Conservation (phyloP, 92 coral and sea anemone genomes). For the Parazoanthus swiftii region DNA sequence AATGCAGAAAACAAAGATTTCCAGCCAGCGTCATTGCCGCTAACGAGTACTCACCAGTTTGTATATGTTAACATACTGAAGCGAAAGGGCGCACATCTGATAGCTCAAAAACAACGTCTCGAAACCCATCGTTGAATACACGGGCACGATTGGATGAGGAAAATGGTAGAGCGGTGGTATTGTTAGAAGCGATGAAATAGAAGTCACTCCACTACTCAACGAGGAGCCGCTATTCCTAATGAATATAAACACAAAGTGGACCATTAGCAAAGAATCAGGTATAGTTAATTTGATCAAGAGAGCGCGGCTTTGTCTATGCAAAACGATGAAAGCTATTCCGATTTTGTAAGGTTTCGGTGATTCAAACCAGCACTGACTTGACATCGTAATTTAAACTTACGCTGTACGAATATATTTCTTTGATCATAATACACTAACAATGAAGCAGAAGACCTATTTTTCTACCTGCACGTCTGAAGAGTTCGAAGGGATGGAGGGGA, state of each 20-base stretch:
- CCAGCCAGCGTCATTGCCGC: neutral
- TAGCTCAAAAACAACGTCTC: conserved; percentile 75
- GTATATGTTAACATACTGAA: conserved; percentile 91
- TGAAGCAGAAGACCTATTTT: conserved; percentile 21
- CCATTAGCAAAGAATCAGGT: neutral
- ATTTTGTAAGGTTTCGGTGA: neutral
- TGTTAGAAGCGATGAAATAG: conserved; percentile 79
- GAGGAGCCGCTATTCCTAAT: conserved; percentile 77
- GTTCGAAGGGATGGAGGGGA: conserved; percentile 61
- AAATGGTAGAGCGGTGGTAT: conserved; percentile 78
- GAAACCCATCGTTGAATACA: conserved; percentile 81
- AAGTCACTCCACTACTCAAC: conserved; percentile 59
- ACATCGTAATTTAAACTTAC: neutral
- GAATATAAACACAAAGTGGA: neutral
- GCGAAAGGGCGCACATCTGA: conserved; percentile 76
- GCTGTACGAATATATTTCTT: neutral
- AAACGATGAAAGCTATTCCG: neutral
- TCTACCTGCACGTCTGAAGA: conserved; percentile 67
- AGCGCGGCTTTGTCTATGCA: neutral
- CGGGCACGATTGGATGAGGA: conserved; percentile 85
- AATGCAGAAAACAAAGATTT: conserved; percentile 13
- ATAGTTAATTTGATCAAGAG: neutral
- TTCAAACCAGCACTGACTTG: conserved; percentile 12
- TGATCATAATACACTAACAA: conserved; percentile 31
- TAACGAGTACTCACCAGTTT: conserved; percentile 76